Evolutionary conservation across 2,113 vertebrate genomes (phyloP).

Genomic region (Salvator merianae): DNA sequence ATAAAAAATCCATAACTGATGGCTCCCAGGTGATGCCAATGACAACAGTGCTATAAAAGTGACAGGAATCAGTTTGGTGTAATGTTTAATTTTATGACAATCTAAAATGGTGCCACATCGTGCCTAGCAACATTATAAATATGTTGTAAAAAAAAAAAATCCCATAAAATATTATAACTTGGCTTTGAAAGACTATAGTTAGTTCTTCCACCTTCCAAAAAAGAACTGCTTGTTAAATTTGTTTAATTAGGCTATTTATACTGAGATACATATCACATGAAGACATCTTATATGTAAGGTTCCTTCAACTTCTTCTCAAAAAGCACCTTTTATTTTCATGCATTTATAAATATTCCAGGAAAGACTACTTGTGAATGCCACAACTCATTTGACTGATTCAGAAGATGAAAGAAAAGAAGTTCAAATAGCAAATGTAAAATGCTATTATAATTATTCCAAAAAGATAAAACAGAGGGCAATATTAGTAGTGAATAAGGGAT

Average conservation of each 20-base stretch:
- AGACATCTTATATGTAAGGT: background rate
- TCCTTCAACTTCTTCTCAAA: background rate
- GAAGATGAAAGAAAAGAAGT: background rate
- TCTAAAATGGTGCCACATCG: background rate
- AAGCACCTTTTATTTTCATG: background rate
- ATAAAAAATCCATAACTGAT: background rate
- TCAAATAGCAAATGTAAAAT: background rate
- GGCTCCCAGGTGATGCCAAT: background rate
- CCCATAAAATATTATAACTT: constrained; percentile 41
- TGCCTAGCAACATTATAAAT: background rate
- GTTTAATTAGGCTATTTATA: constrained; percentile 24
- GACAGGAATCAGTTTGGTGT: background rate
- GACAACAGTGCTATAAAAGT: constrained; percentile 9
- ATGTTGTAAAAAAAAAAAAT: constrained; percentile 9
- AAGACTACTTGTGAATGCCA: background rate
- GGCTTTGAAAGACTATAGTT: constrained; percentile 21
- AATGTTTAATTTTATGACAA: background rate
- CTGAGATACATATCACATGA: background rate
- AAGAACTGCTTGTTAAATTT: background rate
- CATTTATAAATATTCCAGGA: background rate
- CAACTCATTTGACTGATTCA: background rate
- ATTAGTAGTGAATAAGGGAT: background rate
- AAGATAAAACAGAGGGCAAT: background rate
- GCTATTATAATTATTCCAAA: constrained; percentile 12
- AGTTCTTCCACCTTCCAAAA: background rate